A percentile compares a stretch with the other conserved stretches of the same genome.
Evolutionary conservation across 2,888 invertebrate species (phyloP).

Genomic region (Euplexia lucipara): DNA sequence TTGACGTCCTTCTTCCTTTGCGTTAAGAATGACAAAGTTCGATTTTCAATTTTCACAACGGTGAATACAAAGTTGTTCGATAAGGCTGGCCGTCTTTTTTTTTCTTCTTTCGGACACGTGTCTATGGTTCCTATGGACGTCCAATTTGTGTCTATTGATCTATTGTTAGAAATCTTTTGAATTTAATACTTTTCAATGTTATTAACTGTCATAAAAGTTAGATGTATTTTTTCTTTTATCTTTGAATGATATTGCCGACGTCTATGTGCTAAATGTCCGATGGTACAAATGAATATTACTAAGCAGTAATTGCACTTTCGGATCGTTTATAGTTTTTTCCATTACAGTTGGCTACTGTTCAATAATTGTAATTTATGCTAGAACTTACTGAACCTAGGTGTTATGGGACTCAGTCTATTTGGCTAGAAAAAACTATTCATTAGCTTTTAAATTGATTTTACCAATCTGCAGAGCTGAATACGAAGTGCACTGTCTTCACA

Average conservation of each 20-base stretch:
- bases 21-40: conserved; percentile 51
- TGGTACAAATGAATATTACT: conserved; percentile 46
- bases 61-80: conserved; percentile 37
- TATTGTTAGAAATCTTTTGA: conserved; percentile 74
- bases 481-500: too few species aligned
- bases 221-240: conserved; percentile 49
- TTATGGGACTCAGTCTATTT: background rate
- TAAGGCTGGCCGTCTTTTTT: conserved; percentile 73
- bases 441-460: too few species aligned
- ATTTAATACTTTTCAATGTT: conserved; percentile 69
- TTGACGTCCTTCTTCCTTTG: conserved; percentile 66
- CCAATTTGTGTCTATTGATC: conserved; percentile 87
- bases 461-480: too few species aligned
- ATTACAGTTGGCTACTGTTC: conserved; percentile 38
- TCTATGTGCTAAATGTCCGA: conserved; percentile 41
- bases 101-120: conserved; percentile 81
- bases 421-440: too few species aligned
- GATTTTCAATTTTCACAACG: conserved; percentile 41
- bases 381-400: background rate
- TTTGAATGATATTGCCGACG: conserved; percentile 50
- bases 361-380: background rate
- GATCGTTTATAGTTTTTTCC: conserved; percentile 21
- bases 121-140: conserved; percentile 85
- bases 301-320: conserved; percentile 36
- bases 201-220: conserved; percentile 61